These are phyloP conservation scores for Limnephilus rhombicus DNA, from an alignment of 2,888 invertebrate genomes.

Conservation along the genomic window DNA sequence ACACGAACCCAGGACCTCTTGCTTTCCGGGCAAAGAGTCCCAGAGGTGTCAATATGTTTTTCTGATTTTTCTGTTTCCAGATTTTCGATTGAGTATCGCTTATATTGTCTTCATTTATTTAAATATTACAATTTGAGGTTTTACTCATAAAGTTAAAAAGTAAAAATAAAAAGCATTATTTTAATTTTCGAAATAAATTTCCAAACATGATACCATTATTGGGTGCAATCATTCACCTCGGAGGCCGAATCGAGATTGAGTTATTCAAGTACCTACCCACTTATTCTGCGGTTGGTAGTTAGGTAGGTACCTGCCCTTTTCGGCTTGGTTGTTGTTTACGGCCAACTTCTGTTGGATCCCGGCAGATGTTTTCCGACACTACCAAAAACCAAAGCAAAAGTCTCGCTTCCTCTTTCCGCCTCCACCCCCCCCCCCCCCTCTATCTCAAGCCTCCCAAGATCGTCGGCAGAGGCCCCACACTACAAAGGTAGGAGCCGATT, in stretches of 20 bases:
- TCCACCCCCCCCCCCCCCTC: background rate
- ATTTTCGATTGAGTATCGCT: too few species aligned
- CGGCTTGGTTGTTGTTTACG: background rate
- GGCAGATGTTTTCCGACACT: slow-evolving; percentile 13
- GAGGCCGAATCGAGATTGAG: background rate
- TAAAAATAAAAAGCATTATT: background rate
- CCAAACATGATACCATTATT: background rate
- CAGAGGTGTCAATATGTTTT: too few species aligned
- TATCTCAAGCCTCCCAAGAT: background rate
- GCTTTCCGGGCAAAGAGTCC: too few species aligned
- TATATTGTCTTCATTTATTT: too few species aligned
- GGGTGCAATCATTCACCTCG: background rate
- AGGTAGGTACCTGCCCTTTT: background rate
- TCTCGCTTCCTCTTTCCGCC: background rate
- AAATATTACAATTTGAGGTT: too few species aligned
- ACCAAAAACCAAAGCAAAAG: background rate
- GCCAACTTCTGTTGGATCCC: background rate
- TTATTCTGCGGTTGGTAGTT: background rate
- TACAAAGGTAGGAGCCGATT: background rate
- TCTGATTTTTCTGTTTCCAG: too few species aligned
- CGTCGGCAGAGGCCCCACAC: background rate
- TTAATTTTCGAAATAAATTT: background rate
- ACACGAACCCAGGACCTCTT: too few species aligned
- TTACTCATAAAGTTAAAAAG: too few species aligned
- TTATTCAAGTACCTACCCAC: background rate